Conservation (phyloP, 2,113 vertebrate genomes). For the Delphinus delphis region DNA sequence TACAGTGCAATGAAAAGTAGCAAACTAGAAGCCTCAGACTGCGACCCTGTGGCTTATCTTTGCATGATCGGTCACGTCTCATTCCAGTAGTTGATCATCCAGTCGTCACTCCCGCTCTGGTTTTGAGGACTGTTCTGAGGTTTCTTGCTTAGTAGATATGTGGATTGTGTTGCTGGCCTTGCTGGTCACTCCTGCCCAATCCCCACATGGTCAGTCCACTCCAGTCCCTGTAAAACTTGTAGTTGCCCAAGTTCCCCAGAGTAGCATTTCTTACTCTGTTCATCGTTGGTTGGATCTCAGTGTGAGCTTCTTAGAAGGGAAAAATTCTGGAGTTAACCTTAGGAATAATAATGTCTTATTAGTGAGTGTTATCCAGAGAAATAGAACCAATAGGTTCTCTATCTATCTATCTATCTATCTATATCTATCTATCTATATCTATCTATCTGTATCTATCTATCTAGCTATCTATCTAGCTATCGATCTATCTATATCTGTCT, state of each 20-base stretch:
- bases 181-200: neutral
- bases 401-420: neutral
- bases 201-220: neutral
- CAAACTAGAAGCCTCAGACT: neutral
- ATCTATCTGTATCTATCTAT: neutral
- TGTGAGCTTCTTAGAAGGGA: neutral
- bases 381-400: neutral
- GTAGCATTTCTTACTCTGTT: neutral
- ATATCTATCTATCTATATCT: neutral
- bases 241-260: neutral
- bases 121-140: neutral
- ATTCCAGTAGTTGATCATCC: too few relatives aligned
- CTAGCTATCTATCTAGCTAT: neutral
- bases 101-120: neutral
- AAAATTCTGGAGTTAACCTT: neutral
- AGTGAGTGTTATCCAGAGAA: neutral
- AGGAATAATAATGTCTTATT: neutral
- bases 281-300: neutral
- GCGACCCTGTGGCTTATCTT: neutral
- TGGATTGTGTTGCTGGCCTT: neutral
- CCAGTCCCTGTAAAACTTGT: neutral
- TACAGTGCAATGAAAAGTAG: neutral
- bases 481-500: neutral
- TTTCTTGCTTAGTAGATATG: neutral
- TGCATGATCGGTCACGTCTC: accelerated